Conservation (phyloP, 2,888 invertebrate species). For the Dioctria rufipes region DNA sequence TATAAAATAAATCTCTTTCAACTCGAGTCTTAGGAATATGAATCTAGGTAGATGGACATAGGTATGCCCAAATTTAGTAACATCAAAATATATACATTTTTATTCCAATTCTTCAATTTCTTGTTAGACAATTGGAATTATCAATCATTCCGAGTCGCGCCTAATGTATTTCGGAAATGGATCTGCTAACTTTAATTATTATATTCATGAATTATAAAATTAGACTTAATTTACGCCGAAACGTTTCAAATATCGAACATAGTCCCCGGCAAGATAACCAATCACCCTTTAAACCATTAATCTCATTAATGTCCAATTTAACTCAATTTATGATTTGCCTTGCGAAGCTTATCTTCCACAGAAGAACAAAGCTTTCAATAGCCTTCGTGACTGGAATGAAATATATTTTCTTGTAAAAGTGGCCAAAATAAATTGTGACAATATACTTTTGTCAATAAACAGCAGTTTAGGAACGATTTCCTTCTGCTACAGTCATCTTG, state of each 20-base stretch:
- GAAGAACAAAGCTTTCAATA: conserved; percentile 15
- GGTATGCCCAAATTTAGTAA: no score
- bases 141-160: no score
- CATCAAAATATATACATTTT: no score
- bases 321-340: conserved; percentile 37
- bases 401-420: background rate
- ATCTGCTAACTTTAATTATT: no score
- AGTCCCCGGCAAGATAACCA: conserved; percentile 7
- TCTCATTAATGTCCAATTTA: conserved; percentile 33
- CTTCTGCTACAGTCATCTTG: background rate
- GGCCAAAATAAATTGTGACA: conserved; percentile 12
- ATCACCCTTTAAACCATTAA: conserved; percentile 17
- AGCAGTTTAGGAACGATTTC: background rate
- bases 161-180: no score
- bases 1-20: no score
- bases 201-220: no score
- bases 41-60: no score
- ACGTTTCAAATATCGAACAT: background rate
- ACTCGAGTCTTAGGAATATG: no score
- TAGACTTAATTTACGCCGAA: no score
- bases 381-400: conserved; percentile 37
- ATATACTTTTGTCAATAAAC: conserved; percentile 20
- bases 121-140: no score
- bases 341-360: conserved; percentile 16
- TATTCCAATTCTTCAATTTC: no score